Conservation (phyloP, 2,888 invertebrate species). For the Amiota minor region DNA sequence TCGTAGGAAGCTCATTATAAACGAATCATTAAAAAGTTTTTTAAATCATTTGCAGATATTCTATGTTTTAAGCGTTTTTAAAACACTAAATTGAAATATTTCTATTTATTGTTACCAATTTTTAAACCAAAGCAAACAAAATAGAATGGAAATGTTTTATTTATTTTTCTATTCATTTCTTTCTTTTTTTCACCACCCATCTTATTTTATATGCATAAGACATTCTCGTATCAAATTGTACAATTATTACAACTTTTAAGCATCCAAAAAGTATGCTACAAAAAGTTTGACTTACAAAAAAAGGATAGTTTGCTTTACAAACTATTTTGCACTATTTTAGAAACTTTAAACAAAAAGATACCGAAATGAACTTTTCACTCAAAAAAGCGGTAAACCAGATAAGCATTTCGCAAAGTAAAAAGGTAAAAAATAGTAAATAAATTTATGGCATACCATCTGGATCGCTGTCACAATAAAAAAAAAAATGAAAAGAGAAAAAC, state of each 20-base stretch:
- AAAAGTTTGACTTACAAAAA: background rate
- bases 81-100: too few relatives aligned
- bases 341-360: constrained; percentile 16
- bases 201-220: too few relatives aligned
- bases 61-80: too few relatives aligned
- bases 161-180: too few relatives aligned
- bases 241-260: background rate
- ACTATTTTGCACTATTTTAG: background rate
- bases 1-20: too few relatives aligned
- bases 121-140: too few relatives aligned
- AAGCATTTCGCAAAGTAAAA: constrained; percentile 36
- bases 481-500: constrained; percentile 14
- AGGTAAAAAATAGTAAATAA: background rate
- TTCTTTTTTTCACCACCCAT: too few relatives aligned
- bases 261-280: background rate
- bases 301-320: background rate
- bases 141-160: too few relatives aligned
- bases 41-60: too few relatives aligned
- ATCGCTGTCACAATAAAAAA: background rate
- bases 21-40: too few relatives aligned
- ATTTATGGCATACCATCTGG: background rate
- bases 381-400: constrained; percentile 48
- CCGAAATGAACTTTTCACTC: constrained; percentile 4
- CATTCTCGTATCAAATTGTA: background rate
- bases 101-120: too few relatives aligned